Evolutionary conservation across 2,113 vertebrate genomes (phyloP).

Genomic region (Gymnorhina tibicen): DNA sequence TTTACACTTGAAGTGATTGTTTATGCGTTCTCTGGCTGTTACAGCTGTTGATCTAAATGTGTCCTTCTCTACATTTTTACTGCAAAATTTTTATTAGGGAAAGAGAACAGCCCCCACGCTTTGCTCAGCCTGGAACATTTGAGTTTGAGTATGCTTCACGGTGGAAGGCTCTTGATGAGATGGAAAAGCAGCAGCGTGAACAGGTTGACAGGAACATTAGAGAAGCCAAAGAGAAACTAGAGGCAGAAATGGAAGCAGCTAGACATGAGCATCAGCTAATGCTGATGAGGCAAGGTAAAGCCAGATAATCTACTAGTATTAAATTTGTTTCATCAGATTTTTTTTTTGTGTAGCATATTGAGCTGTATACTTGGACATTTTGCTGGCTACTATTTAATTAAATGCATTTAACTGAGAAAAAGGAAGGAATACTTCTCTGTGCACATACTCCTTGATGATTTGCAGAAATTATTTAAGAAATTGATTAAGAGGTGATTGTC

Average conservation of each 20-base stretch:
- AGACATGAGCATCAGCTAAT: constrained; percentile 97
- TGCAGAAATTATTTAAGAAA: not conserved
- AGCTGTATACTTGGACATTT: not conserved
- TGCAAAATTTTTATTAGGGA: constrained; percentile 76
- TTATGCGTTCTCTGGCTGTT: not conserved
- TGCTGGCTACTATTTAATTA: not conserved
- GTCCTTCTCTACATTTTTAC: constrained; percentile 36
- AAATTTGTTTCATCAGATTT: not conserved
- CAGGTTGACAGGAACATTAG: constrained; percentile 93
- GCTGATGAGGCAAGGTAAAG: constrained; percentile 96
- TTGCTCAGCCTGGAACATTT: constrained; percentile 96
- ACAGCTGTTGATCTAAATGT: not conserved
- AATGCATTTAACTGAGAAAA: not conserved
- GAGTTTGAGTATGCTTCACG: constrained; percentile 98
- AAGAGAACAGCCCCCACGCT: constrained; percentile 87
- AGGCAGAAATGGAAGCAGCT: constrained; percentile 97
- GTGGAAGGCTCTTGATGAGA: constrained; percentile 97
- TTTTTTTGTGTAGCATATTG: not conserved
- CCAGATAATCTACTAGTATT: not conserved
- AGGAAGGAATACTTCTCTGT: not conserved
- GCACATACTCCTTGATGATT: not conserved
- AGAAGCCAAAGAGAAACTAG: constrained; percentile 95
- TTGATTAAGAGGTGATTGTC: not conserved
- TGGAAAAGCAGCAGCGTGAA: constrained; percentile 94
- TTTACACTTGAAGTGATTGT: not conserved